These are phyloP conservation scores for Crax fasciolata DNA, from an alignment of 2,797 vertebrate genomes.

Conservation along the genomic window DNA sequence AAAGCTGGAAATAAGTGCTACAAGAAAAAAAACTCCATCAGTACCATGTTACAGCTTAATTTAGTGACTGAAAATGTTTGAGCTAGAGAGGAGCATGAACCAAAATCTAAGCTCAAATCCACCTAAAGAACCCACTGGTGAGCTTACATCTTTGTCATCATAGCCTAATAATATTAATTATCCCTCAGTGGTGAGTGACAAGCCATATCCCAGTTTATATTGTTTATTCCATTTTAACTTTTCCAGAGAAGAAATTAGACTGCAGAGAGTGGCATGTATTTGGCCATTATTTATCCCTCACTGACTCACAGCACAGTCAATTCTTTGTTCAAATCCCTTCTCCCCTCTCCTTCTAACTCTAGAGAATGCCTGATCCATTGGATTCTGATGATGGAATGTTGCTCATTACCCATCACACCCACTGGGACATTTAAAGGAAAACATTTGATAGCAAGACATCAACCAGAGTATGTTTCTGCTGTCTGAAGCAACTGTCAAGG, in stretches of 20 bases:
- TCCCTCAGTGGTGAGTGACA: background rate
- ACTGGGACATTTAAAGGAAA: background rate
- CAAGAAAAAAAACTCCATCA: background rate
- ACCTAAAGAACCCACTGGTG: background rate
- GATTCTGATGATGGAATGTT: background rate
- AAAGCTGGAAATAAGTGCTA: background rate
- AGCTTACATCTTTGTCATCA: background rate
- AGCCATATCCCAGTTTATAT: background rate
- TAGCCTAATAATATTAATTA: background rate
- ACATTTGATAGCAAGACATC: background rate
- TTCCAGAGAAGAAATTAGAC: background rate
- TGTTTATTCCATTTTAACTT: background rate
- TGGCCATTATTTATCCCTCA: background rate
- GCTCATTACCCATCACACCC: background rate
- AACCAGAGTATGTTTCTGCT: background rate
- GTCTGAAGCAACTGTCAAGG: background rate
- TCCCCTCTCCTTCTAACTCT: background rate
- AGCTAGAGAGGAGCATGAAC: background rate
- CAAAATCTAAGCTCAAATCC: background rate
- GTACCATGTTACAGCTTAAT: background rate
- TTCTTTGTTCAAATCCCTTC: background rate
- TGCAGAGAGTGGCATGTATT: background rate
- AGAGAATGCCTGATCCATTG: background rate
- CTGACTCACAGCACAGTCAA: background rate
- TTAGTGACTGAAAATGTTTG: background rate